These are phyloP conservation scores for Mastacembelus armatus DNA, from an alignment of 2,797 vertebrate genomes.

Conservation along the genomic window DNA sequence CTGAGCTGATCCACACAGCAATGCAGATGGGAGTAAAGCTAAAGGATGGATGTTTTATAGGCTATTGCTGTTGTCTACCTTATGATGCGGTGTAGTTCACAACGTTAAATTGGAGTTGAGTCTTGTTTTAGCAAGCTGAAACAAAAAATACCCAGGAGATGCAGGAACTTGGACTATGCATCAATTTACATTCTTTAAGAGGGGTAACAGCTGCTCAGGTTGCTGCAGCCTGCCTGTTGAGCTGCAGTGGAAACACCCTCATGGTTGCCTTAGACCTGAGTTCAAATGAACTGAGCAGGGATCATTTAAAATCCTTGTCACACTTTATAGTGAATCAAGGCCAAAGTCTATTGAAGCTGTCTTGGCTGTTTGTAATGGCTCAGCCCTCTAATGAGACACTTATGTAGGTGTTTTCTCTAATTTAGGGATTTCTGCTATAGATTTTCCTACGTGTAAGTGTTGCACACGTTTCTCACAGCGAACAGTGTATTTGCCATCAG, in stretches of 20 bases:
- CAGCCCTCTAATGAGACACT: slow-evolving; percentile 48
- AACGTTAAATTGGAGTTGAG: slow-evolving; percentile 2
- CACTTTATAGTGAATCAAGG: slow-evolving; percentile 31
- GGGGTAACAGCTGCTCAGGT: slow-evolving; percentile 67
- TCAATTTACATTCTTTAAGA: slow-evolving; percentile 70
- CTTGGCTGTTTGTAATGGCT: slow-evolving; percentile 49
- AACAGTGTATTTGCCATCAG: too few species aligned
- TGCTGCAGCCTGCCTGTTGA: slow-evolving; percentile 44
- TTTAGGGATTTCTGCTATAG: slow-evolving; percentile 47
- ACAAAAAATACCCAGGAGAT: slow-evolving; percentile 47
- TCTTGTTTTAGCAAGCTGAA: slow-evolving; percentile 55
- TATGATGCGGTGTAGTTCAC: slow-evolving; percentile 4
- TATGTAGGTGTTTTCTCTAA: slow-evolving; percentile 59
- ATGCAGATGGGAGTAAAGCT: slow-evolving; percentile 19
- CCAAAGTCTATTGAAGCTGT: slow-evolving; percentile 40
- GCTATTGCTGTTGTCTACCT: background rate
- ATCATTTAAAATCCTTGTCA: slow-evolving; percentile 40
- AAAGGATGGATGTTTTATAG: slow-evolving; percentile 30
- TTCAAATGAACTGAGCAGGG: slow-evolving; percentile 24
- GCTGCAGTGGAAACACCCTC: slow-evolving; percentile 46
- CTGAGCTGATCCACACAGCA: slow-evolving; percentile 37
- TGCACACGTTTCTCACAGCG: background rate
- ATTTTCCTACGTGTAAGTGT: slow-evolving; percentile 56
- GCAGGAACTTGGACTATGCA: slow-evolving; percentile 42
- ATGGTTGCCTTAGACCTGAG: slow-evolving; percentile 35